These are phyloP conservation scores for Cerceris rybyensis DNA, from an alignment of 2,888 invertebrate genomes.

Conservation along the genomic window DNA sequence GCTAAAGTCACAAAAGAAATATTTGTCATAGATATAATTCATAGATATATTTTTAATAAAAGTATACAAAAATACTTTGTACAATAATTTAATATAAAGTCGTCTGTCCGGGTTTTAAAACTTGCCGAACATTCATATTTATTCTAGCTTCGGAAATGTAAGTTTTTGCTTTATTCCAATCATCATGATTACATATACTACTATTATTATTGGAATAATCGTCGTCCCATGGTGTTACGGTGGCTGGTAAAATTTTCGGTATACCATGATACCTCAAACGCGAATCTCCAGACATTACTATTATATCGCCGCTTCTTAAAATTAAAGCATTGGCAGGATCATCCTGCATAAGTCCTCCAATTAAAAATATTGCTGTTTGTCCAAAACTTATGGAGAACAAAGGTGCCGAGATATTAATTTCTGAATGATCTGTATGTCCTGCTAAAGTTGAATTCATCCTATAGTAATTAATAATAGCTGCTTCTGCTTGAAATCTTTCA, in stretches of 20 bases:
- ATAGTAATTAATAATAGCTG: conserved; percentile 98
- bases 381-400: conserved; percentile 98
- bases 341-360: conserved; percentile 90
- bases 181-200: conserved; percentile 45
- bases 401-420: conserved; percentile 92
- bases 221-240: conserved; percentile 83
- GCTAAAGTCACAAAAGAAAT: conserved; percentile 16
- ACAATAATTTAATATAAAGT: conserved; percentile 72
- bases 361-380: conserved; percentile 95
- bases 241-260: conserved; percentile 89
- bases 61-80: conserved; percentile 38
- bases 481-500: conserved; percentile 89
- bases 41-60: conserved; percentile 51
- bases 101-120: conserved; percentile 86
- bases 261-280: conserved; percentile 96
- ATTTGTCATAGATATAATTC: conserved; percentile 34
- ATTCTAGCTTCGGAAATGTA: conserved; percentile 86
- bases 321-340: conserved; percentile 88
- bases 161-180: conserved; percentile 71
- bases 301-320: conserved; percentile 94
- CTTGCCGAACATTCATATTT: conserved; percentile 97
- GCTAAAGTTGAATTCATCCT: conserved; percentile 95
- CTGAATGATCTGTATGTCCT: conserved; percentile 97
- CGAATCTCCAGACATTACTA: conserved; percentile 94
- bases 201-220: conserved; percentile 47